Percentiles rank a stretch among this genome's conserved stretches.
Conservation (phyloP, 2,888 invertebrate genomes). For the Yponomeuta malinellus region DNA sequence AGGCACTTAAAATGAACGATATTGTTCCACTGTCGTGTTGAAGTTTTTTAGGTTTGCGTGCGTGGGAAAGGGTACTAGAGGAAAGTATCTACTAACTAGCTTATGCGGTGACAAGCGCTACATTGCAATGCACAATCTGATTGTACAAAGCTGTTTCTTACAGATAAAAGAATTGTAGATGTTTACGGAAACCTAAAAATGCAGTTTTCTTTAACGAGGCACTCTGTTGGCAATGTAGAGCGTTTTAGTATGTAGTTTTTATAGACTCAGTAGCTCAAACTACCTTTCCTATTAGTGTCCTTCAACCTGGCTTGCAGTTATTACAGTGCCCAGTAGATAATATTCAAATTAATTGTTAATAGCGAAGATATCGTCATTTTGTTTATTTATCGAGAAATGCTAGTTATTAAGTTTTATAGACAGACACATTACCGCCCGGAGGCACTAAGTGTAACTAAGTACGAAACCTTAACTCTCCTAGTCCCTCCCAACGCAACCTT, state of each 20-base stretch:
- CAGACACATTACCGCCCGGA: not conserved
- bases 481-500: not conserved
- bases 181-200: not conserved
- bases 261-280: not conserved
- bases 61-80: not conserved
- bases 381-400: constrained; percentile 39
- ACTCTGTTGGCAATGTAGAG: not conserved
- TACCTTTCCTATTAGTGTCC: not conserved
- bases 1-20: constrained; percentile 7
- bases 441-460: not conserved
- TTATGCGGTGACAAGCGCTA: not conserved
- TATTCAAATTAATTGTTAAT: constrained; percentile 56
- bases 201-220: constrained; percentile 6
- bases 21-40: constrained; percentile 1
- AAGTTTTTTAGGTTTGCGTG: not conserved
- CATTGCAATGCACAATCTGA: not conserved
- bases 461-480: not conserved
- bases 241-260: not conserved
- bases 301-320: constrained; percentile 18
- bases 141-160: not conserved
- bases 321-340: constrained; percentile 37
- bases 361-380: constrained; percentile 49
- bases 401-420: constrained; percentile 16
- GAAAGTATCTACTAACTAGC: not conserved
- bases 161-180: not conserved